Evolutionary conservation across 2,113 vertebrate species (phyloP).

Genomic region (Triplophysa tibetana): DNA sequence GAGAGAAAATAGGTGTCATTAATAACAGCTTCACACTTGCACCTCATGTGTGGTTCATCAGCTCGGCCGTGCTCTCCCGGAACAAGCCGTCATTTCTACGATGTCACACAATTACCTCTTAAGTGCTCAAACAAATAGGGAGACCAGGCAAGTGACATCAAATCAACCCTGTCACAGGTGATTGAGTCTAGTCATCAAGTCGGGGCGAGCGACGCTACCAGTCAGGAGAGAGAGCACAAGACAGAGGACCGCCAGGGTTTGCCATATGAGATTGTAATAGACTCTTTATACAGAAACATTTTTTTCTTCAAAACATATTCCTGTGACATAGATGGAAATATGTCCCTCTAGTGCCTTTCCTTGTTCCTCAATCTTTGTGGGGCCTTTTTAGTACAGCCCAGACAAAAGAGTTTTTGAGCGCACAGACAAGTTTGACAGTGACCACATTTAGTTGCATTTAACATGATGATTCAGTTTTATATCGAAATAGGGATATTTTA

Average conservation of each 20-base stretch:
- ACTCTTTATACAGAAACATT: slow-evolving; percentile 92
- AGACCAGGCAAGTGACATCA: slow-evolving; percentile 93
- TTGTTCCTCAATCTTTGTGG: slow-evolving; percentile 60
- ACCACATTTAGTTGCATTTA: not conserved
- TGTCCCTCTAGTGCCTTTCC: slow-evolving; percentile 67
- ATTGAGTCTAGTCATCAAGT: slow-evolving; percentile 97
- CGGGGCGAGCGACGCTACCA: slow-evolving; percentile 71
- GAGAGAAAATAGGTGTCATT: slow-evolving; percentile 77
- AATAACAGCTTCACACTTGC: slow-evolving; percentile 80
- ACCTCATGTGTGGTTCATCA: slow-evolving; percentile 74
- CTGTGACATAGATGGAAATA: slow-evolving; percentile 76
- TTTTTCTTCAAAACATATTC: slow-evolving; percentile 65
- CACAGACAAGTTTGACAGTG: slow-evolving; percentile 82
- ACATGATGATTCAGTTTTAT: too few species aligned
- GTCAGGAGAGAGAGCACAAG: slow-evolving; percentile 65
- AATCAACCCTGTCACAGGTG: slow-evolving; percentile 99
- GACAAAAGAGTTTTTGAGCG: slow-evolving; percentile 87
- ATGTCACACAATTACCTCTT: slow-evolving; percentile 99
- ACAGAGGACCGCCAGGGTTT: slow-evolving; percentile 54
- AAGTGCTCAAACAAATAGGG: slow-evolving; percentile 99
- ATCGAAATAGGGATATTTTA: too few species aligned
- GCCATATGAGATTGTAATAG: slow-evolving; percentile 80
- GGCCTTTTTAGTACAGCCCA: slow-evolving; percentile 86
- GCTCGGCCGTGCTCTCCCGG: slow-evolving; percentile 65
- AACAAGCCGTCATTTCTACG: slow-evolving; percentile 81